Evolutionary conservation across 2,888 invertebrate species (phyloP).

Genomic region (Slavum lentiscoides): DNA sequence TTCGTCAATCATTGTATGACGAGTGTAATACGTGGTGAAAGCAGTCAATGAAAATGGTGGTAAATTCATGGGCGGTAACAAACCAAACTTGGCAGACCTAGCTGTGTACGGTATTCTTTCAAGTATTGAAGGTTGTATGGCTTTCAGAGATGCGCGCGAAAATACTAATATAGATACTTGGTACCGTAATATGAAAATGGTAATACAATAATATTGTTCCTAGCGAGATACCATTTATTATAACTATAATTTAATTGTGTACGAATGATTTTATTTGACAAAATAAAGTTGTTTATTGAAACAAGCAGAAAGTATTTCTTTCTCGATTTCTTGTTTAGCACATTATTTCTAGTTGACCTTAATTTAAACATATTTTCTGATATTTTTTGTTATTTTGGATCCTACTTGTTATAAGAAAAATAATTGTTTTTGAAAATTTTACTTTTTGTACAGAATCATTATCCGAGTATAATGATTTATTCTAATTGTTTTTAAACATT

Average conservation of each 20-base stretch:
- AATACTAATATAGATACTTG: conserved; percentile 77
- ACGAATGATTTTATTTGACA: background rate
- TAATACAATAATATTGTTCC: conserved; percentile 61
- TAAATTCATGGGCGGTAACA: conserved; percentile 81
- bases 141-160: conserved; percentile 78
- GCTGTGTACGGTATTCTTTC: conserved; percentile 86
- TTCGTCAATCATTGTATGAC: conserved; percentile 85
- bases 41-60: conserved; percentile 72
- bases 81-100: conserved; percentile 90
- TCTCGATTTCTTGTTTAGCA: background rate
- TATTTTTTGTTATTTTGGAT: no score
- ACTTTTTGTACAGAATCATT: no score
- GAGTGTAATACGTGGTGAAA: conserved; percentile 77
- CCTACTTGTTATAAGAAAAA: no score
- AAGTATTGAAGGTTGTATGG: conserved; percentile 90
- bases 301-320: background rate
- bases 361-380: no score
- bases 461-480: no score
- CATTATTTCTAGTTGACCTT: background rate
- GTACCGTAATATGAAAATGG: conserved; percentile 76
- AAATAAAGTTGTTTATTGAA: conserved; percentile 14
- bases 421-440: no score
- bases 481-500: no score
- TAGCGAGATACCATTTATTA: conserved; percentile 4
- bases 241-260: background rate